phyloP scores from a whole-genome alignment of 2,888 invertebrate genomes.

The Ariolimax columbianus region DNA sequence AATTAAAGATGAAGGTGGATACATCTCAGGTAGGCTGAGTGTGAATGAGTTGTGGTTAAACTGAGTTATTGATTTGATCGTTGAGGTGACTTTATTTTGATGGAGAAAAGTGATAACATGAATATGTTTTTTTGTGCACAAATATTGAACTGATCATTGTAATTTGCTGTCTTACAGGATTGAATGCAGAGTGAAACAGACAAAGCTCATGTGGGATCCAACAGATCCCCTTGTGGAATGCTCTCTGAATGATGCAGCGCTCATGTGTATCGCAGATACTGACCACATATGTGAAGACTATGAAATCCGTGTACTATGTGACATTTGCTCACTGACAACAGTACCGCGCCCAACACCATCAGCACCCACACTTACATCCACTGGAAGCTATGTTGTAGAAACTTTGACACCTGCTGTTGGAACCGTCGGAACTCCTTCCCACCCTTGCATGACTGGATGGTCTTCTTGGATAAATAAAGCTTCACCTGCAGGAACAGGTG shows the following conservation, averaged over 20 bases:
- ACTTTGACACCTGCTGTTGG: background rate
- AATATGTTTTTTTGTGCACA: background rate
- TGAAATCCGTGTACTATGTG: constrained; percentile 76
- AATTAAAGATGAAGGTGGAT: background rate
- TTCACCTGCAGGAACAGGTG: constrained; percentile 50
- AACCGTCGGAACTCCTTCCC: background rate
- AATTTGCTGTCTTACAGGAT: constrained; percentile 40
- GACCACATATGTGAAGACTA: constrained; percentile 72
- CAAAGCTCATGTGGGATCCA: constrained; percentile 34
- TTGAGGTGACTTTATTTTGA: too few species aligned
- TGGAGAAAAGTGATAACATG: too few species aligned
- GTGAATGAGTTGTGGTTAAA: background rate
- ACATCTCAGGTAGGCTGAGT: too few species aligned
- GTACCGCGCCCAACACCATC: background rate
- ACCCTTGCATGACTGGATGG: constrained; percentile 38
- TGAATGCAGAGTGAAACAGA: constrained; percentile 41
- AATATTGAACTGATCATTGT: background rate
- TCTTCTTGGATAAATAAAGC: constrained; percentile 55
- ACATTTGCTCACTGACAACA: constrained; percentile 60
- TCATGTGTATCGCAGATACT: constrained; percentile 82
- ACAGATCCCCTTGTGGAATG: constrained; percentile 60
- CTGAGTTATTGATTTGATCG: too few species aligned
- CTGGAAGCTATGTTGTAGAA: background rate
- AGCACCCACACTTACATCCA: background rate
- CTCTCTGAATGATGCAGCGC: constrained; percentile 82